phyloP scores from a whole-genome alignment of 2,888 invertebrate species.

The Abrostola tripartita region DNA sequence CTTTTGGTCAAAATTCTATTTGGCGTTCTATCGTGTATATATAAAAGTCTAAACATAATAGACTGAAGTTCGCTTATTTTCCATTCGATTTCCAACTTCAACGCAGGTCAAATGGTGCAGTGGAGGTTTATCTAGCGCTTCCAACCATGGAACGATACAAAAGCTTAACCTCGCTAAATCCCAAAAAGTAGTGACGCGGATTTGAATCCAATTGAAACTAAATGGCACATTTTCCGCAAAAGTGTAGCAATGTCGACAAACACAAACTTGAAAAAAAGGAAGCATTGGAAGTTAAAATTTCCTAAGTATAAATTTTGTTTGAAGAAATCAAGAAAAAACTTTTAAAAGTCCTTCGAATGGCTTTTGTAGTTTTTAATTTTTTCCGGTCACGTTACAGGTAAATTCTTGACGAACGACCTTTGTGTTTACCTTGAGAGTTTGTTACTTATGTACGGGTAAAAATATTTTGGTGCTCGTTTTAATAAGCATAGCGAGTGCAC shows the following conservation, averaged over 20 bases:
- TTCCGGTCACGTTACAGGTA: slow-evolving; percentile 54
- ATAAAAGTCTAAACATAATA: background rate
- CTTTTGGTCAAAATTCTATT: background rate
- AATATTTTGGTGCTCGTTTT: slow-evolving; percentile 42
- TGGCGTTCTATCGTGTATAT: background rate
- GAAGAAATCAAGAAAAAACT: slow-evolving; percentile 45
- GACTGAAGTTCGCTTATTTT: slow-evolving; percentile 8
- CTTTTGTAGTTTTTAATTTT: slow-evolving; percentile 51
- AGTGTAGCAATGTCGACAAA: slow-evolving; percentile 5
- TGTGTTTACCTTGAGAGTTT: slow-evolving; percentile 38
- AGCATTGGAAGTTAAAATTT: slow-evolving; percentile 28
- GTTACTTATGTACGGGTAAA: slow-evolving; percentile 17
- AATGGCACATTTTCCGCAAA: slow-evolving; percentile 22
- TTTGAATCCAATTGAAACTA: slow-evolving; percentile 35
- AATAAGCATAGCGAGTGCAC: slow-evolving; percentile 49
- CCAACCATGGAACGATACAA: slow-evolving; percentile 30
- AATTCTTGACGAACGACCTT: slow-evolving; percentile 53
- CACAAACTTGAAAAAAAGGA: slow-evolving; percentile 12
- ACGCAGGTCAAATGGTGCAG: slow-evolving; percentile 20
- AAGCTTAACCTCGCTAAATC: slow-evolving; percentile 39
- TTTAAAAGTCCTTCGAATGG: slow-evolving; percentile 36
- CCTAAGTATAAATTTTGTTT: slow-evolving; percentile 34
- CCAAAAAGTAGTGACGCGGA: slow-evolving; percentile 30
- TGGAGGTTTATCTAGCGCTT: slow-evolving; percentile 32
- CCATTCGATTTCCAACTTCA: slow-evolving; percentile 11